Base-by-base conservation (phyloP, 2,888 invertebrate species). In the Laspeyria flexula region DNA sequence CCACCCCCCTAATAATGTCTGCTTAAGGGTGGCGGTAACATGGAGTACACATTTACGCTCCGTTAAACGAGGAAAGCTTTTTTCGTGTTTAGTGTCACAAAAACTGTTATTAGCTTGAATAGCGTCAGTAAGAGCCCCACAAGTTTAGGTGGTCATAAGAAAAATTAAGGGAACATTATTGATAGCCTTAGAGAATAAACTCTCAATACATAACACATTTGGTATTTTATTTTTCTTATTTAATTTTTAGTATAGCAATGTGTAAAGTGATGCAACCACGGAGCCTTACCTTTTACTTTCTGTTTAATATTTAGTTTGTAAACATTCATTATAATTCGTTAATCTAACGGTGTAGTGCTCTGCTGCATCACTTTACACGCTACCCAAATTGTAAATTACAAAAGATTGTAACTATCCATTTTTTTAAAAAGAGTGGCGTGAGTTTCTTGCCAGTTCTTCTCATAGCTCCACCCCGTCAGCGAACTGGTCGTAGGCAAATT, bases 51-150 rank as follows among this genome's bases (percentile, higher is more conserved):
- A 90, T 90, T 91, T 90, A 90, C 90, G 91, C 88, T 88, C 87
- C 89, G 90, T 88, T 91, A 90, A 92, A 90, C 85, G 90, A 85
- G 82, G 74, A 91, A 90, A 90, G 92, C 90, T 91, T 91, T 91
- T 92, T 91, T 90, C 89, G 87, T 92, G 90, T 90, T 90, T 91
- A 90, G 90, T 90, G 92, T 90, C 92, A 90, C 89, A 89, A 90
- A 90, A 91, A 90, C 88, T 90, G 89, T 90, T 92, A 92, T 91
- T 91, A 90, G 92, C 85, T 78, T 87, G 85, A 90, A 86, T 87
- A 90, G 89, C 87, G 85, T 78, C 76, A 73, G 75, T 77, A 78
- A 81, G 73, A 67, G 75, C 72, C 73, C 69, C 65, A 60, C 63
- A 49, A 52, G 49, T 56, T 60, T 68, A 68, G 71, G 61, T 65